Base-by-base conservation (phyloP, 92 coral and sea anemone genomes). In the Umimayanthus chanpuru region DNA sequence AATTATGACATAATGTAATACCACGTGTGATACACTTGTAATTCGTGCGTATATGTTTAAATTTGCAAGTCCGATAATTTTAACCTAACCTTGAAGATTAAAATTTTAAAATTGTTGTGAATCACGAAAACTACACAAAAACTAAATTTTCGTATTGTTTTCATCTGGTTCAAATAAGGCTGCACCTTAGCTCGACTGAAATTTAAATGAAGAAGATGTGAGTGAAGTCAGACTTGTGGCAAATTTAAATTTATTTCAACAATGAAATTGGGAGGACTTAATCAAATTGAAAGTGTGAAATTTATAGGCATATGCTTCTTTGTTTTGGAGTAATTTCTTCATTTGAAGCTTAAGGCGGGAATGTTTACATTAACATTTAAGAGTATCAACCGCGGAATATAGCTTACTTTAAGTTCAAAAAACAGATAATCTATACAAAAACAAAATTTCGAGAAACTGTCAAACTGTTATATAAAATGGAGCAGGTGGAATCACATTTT, bases 1-100 rank as follows among this genome's bases (percentile, higher is more conserved):
- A 81, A 36, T 38, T 66, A 66, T 82, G 61, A 67, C 30, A 68
- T 75, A 41, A 36, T 14, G 64, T 81, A 82, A 66, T 36, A 12
- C 77, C 61, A 5, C 44, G 25, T 20, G 68, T 12, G 26, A 61
- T 23, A 61, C 26, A 23, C 7, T 25, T 23, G 3, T 18, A 61
- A 55, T 8, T 55, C 61, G 30, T 50, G 6, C 25, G 6, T 0
- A 21, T 64, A 12, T 41, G 20, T 40, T 28, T 12, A 10, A 32
- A 64, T 30, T 23, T 64, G 9, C 56, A 36, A 36, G 30, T 66
- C 20, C 18, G 18, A 39, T 26, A 32, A 58, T 6, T 76, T 40
- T 5, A 20, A 41, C 80, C 5, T 61, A 21, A 61, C 68, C 7
- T 61, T 25, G 25, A 61, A 61, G 68, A 61, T 61, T 20, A 21